These are phyloP conservation scores for Hetaerina americana DNA, from an alignment of 1,140 invertebrate species.

Conservation along the genomic window DNA sequence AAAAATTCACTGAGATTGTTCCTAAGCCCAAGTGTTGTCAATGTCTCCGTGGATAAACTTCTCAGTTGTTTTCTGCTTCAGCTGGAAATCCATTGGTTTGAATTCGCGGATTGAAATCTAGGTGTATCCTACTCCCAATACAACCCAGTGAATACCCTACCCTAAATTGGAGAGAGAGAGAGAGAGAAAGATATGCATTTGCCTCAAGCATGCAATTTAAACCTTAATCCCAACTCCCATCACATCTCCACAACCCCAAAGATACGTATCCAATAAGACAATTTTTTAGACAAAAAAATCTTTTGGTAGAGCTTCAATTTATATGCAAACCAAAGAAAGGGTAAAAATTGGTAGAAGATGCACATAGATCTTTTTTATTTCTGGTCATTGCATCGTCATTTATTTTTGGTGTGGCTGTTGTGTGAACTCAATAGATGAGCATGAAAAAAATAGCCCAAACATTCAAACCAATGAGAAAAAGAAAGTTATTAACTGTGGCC, in stretches of 20 bases:
- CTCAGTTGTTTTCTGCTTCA: no score
- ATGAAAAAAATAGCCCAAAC: neutral
- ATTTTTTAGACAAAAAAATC: conserved; percentile 7
- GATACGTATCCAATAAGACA: conserved; percentile 7
- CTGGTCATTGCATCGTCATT: neutral
- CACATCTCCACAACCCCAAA: neutral
- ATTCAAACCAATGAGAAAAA: neutral
- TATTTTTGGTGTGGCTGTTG: neutral
- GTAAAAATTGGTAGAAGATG: conserved; percentile 2
- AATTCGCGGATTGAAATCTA: no score
- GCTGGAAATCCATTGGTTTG: no score
- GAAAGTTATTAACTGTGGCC: neutral
- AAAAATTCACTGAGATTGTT: no score
- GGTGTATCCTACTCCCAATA: no score
- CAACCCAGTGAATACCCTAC: no score
- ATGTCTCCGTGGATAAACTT: no score
- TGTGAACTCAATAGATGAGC: neutral
- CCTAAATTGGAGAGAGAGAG: no score
- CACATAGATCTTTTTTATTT: neutral
- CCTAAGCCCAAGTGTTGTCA: no score
- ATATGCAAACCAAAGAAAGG: neutral
- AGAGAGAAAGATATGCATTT: no score
- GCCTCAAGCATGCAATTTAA: no score
- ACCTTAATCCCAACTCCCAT: no score
- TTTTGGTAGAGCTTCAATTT: neutral